Evolutionary conservation across 2,113 vertebrate species (phyloP).

Genomic region (Vimba vimba): DNA sequence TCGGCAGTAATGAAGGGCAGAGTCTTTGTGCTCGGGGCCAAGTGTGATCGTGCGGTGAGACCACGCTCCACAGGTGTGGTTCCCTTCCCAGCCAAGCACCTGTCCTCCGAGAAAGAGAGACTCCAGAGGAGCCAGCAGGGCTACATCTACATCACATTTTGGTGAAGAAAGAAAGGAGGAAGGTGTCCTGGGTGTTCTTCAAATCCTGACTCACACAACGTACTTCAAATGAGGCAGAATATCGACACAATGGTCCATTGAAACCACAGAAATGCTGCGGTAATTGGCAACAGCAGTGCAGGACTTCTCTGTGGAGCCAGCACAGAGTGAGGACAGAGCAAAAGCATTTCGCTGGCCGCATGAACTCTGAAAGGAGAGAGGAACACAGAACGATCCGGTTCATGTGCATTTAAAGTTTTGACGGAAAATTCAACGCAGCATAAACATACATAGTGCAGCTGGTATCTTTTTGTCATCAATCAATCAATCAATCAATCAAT

Average conservation of each 20-base stretch:
- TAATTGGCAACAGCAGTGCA: slow-evolving; percentile 62
- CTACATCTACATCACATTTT: neutral
- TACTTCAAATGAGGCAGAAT: slow-evolving; percentile 63
- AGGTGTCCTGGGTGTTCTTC: slow-evolving; percentile 45
- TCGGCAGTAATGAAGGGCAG: slow-evolving; percentile 39
- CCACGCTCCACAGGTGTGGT: slow-evolving; percentile 4
- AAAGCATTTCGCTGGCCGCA: slow-evolving; percentile 25
- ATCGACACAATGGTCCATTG: slow-evolving; percentile 65
- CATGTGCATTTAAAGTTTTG: neutral
- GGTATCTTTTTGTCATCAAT: neutral
- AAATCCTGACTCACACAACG: slow-evolving; percentile 62
- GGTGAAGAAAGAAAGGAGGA: slow-evolving; percentile 7
- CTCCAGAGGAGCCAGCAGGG: neutral
- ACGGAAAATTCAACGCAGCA: neutral
- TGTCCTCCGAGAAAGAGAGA: neutral
- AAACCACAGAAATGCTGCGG: slow-evolving; percentile 58
- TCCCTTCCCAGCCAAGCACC: slow-evolving; percentile 18
- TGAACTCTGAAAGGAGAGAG: neutral
- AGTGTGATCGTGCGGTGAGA: slow-evolving; percentile 20
- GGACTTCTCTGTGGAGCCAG: slow-evolving; percentile 38
- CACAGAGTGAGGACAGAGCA: neutral
- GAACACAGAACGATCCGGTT: neutral
- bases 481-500: neutral
- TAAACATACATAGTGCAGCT: neutral
- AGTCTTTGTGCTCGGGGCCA: slow-evolving; percentile 9